Conservation (phyloP, 2,113 vertebrate genomes). For the Plestiodon gilberti region DNA sequence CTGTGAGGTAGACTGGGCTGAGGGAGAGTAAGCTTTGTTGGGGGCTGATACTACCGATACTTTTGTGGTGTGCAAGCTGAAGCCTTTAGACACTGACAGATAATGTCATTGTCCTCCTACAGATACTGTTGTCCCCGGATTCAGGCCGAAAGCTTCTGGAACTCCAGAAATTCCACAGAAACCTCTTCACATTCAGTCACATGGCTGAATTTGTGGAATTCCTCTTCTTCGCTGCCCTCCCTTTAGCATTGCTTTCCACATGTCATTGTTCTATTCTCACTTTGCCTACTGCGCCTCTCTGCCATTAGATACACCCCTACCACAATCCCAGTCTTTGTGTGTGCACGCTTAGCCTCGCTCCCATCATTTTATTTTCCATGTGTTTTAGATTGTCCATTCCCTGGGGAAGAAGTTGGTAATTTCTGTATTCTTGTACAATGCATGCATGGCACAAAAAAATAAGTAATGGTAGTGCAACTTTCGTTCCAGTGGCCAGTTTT, state of each 20-base stretch:
- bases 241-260: background rate
- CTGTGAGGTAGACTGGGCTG: background rate
- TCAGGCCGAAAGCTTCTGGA: background rate
- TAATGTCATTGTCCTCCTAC: background rate
- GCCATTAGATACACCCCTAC: background rate
- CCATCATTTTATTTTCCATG: background rate
- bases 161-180: background rate
- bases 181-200: background rate
- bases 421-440: background rate
- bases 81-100: background rate
- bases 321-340: too few species aligned
- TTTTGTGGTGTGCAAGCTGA: background rate
- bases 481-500: background rate
- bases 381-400: background rate
- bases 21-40: background rate
- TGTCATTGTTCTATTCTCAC: background rate
- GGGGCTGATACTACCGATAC: background rate
- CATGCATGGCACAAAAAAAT: background rate
- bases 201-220: background rate
- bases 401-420: background rate
- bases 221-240: background rate
- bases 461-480: background rate
- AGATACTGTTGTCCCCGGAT: background rate
- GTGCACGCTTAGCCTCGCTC: too few species aligned
- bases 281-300: background rate